These are phyloP conservation scores for Philotrypesis tridentata DNA, from an alignment of 1,140 invertebrate genomes.

Conservation along the genomic window DNA sequence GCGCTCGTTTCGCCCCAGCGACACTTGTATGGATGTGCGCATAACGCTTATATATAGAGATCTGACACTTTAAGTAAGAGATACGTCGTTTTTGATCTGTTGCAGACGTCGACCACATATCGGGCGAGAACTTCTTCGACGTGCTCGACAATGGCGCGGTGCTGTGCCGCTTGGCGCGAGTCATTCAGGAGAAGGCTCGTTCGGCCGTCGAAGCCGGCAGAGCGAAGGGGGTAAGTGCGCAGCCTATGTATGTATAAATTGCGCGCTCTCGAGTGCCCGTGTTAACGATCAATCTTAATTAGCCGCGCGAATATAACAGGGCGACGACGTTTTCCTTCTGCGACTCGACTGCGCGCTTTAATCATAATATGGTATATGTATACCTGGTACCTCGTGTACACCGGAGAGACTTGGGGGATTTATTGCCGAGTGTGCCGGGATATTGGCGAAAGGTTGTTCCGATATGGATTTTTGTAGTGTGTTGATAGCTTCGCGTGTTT, in stretches of 20 bases:
- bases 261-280: background rate
- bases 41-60: too few species aligned
- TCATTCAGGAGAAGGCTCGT: conserved; percentile 83
- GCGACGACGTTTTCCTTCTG: too few species aligned
- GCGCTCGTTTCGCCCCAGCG: too few species aligned
- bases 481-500: too few species aligned
- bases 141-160: conserved; percentile 87
- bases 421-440: too few species aligned
- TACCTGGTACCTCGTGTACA: too few species aligned
- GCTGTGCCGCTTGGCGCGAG: conserved; percentile 83
- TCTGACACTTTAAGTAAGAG: background rate
- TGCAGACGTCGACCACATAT: conserved; percentile 83
- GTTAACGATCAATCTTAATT: conserved; percentile 9
- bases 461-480: too few species aligned
- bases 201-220: conserved; percentile 77
- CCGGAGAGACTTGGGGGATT: too few species aligned
- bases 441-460: too few species aligned
- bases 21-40: background rate
- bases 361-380: too few species aligned
- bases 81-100: conserved; percentile 55
- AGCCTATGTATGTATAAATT: background rate
- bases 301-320: too few species aligned
- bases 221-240: conserved; percentile 77
- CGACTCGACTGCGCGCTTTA: too few species aligned
- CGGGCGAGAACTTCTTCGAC: conserved; percentile 85